A percentile compares a stretch with the other conserved stretches of the same genome.
phyloP scores from a whole-genome alignment of 92 coral and sea anemone species.

The Palythoa heliodiscus region DNA sequence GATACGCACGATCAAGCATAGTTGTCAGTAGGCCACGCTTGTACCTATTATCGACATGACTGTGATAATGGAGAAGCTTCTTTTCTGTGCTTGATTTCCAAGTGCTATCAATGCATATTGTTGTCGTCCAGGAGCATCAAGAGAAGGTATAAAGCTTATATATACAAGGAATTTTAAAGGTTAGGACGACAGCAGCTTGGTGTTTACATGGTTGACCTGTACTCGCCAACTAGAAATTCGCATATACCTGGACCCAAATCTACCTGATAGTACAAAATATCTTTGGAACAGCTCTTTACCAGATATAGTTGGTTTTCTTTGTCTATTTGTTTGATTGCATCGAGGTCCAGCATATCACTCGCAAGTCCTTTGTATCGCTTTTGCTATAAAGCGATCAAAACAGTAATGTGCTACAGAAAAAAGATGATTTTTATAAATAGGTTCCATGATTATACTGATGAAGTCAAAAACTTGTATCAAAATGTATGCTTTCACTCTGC shows the following conservation, averaged over 20 bases:
- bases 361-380: constrained; percentile 7
- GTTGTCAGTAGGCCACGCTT: no score
- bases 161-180: not conserved
- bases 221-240: not conserved
- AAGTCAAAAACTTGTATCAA: constrained; percentile 16
- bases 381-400: constrained; percentile 19
- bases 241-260: constrained; percentile 1
- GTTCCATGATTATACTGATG: constrained; percentile 15
- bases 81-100: not conserved
- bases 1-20: no score
- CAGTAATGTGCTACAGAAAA: constrained; percentile 8
- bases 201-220: not conserved
- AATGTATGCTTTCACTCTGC: constrained; percentile 6
- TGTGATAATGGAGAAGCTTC: no score
- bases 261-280: not conserved
- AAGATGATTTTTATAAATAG: constrained; percentile 2
- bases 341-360: constrained; percentile 2
- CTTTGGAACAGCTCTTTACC: not conserved
- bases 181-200: constrained; percentile 7
- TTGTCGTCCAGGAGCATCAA: not conserved
- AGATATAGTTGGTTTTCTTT: not conserved
- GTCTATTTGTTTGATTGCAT: not conserved
- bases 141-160: not conserved
- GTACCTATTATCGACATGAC: no score
- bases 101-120: not conserved